Evolutionary conservation across 2,888 invertebrate genomes (phyloP), one percentile per base, ranked within the genome.

Genomic region (Amblyteles armatorius): DNA sequence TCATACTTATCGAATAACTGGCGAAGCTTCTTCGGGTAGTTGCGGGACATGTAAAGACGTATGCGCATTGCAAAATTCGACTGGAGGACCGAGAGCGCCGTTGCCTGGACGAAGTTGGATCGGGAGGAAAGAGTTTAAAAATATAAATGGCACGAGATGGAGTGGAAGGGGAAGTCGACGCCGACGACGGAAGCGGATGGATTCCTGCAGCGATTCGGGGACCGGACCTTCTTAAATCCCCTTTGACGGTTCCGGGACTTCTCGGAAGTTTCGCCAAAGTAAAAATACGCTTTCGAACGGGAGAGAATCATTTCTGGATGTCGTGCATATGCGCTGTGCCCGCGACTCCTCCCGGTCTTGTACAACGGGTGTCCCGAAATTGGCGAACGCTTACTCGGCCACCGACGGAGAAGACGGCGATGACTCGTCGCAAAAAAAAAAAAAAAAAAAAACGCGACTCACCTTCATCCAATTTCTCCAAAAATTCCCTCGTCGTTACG

Each of bases 201-300:
- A 92, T 92, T 91, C 88, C 90, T 88, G 69, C n/a, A 71, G 57
- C 55, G 87, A 89, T 90, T 86, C 80, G 76, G 85, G 84, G 60
- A 26, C 84, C 87, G 87, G 88, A 80, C 88, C 88, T 87, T 74
- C 88, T 89, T 88, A 88, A 89, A 87, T 90, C 90, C 29, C 60
- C 90, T 92, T 92, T 92, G 91, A 90, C 89, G 90, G 83, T 87
- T 86, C 65, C 69, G 76, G 85, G 71, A 87, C 85, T 92, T 92
- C 92, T 87, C 78, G 87, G 92, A 92, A 92, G 88, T 88, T 88
- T 89, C 88, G 87, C 81, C 86, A 85, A 89, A 87, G 89, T 92
- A 91, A 90, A 92, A 92, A 92, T 92, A 92, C 88, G 87, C 88
- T 87, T 90, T 36, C 72, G 40, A 19, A 68, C 65, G 71, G 9